Base-by-base conservation (phyloP, 2,888 invertebrate species). In the Eilema sororculum region DNA sequence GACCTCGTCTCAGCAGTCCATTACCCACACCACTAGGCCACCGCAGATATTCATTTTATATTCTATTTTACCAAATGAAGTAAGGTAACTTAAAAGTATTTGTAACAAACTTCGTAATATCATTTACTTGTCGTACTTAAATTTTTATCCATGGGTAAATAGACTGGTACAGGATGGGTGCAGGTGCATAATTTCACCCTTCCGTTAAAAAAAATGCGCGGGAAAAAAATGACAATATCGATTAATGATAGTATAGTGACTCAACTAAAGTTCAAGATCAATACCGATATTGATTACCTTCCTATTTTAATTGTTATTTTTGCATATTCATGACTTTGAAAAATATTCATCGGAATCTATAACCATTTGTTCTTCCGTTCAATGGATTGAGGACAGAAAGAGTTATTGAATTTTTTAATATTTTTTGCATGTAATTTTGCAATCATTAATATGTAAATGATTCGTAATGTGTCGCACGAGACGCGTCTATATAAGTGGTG, bases 301-400 rank as follows among this genome's bases (percentile, higher is more conserved):
- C 81, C 77, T 52, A 52, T 52, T n/a, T 72, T 92, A 89, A 92
- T 94, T 93, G 93, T 93, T 86, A 88, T 86, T 91, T 92, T 90
- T 94, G 93, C 90, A 95, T 95, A 95, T 95, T 95, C 95, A 94
- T 94, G 88, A 82, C 78, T 81, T 84, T 75, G 71, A 76, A 83
- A 77, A 78, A 68, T 74, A 80, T 86, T 78, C 82, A 81, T 71
- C 76, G 72, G 68, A 65, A 75, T 79, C 78, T 73, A 76, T 76
- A 67, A 25, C 69, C 78, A 76, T 80, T n/a, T 83, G 79, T 82
- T 79, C 73, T 75, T 80, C 65, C 72, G 68, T 66, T 75, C 70
- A 61, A 58, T 66, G 65, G 60, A 63, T 78, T 74, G 84, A 83
- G 82, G 87, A 87, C 82, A 85, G 74, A 71, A 65, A 56, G 22